Percentiles rank a stretch among this genome's conserved stretches.
phyloP scores from a whole-genome alignment of 2,113 vertebrate genomes.

The Pomatostomus ruficeps region DNA sequence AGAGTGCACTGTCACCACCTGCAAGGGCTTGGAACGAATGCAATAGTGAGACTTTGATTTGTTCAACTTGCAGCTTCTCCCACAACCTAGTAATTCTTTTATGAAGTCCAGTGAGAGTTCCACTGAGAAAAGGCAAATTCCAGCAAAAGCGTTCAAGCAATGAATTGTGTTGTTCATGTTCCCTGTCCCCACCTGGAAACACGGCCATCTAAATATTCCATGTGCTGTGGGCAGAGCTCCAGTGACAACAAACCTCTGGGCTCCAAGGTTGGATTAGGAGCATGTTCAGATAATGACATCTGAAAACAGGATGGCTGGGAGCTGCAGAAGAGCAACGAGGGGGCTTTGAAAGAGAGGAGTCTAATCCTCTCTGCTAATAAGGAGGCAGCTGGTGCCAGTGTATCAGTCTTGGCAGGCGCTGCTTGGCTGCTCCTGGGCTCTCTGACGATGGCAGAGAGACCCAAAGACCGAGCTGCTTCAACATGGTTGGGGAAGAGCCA shows the following conservation, averaged over 20 bases:
- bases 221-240: constrained; percentile 41
- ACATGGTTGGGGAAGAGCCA: too few species aligned
- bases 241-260: constrained; percentile 7
- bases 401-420: neutral
- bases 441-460: neutral
- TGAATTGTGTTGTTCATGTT: accelerated
- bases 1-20: neutral
- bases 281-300: constrained; percentile 14
- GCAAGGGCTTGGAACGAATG: neutral
- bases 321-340: neutral
- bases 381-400: neutral
- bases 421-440: neutral
- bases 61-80: constrained; percentile 57
- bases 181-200: neutral
- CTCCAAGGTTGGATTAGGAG: neutral
- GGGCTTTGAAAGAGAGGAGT: constrained; percentile 34
- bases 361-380: neutral
- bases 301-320: constrained; percentile 20
- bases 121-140: constrained; percentile 51
- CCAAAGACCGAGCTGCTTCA: neutral
- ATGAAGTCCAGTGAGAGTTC: constrained; percentile 45
- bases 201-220: constrained; percentile 26
- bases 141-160: constrained; percentile 46
- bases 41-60: constrained; percentile 21
- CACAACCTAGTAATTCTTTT: constrained; percentile 36